A percentile compares a stretch with the other conserved stretches of the same genome.
Evolutionary conservation across 2,113 vertebrate genomes (phyloP).

Genomic region (Phodopus roborovskii): DNA sequence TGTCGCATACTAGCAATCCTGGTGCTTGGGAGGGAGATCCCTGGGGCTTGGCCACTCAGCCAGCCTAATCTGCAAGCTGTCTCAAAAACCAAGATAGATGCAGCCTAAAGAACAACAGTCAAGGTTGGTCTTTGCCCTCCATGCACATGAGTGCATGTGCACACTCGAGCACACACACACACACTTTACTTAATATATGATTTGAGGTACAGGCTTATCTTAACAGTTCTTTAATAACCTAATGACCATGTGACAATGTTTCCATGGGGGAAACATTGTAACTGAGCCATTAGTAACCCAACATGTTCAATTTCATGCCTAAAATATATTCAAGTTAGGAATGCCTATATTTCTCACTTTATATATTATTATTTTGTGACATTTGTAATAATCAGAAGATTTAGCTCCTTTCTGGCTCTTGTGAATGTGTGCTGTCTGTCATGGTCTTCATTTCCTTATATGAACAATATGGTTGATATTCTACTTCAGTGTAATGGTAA

Average conservation of each 20-base stretch:
- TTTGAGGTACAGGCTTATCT: not conserved
- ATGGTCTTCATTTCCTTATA: slow-evolving; percentile 5
- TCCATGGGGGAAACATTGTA: not conserved
- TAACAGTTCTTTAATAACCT: slow-evolving; percentile 3
- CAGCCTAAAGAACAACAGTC: not conserved
- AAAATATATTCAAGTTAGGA: slow-evolving; percentile 6
- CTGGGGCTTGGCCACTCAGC: not conserved
- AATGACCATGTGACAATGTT: not conserved
- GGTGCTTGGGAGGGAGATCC: not conserved
- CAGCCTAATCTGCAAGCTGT: not conserved
- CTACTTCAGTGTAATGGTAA: not conserved
- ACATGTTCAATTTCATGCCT: not conserved
- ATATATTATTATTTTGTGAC: not conserved
- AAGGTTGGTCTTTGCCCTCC: not conserved
- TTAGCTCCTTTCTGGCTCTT: not conserved
- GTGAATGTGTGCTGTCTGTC: not conserved
- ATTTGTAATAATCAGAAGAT: slow-evolving; percentile 32
- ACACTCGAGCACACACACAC: not conserved
- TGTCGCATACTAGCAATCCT: not conserved
- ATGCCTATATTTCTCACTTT: not conserved
- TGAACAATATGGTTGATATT: slow-evolving; percentile 15
- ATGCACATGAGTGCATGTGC: too few relatives aligned
- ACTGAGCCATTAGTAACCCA: not conserved
- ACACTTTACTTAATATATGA: not conserved
- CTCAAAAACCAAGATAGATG: not conserved